phyloP scores from a whole-genome alignment of 2,888 invertebrate genomes.

The Euzetes globulus region DNA sequence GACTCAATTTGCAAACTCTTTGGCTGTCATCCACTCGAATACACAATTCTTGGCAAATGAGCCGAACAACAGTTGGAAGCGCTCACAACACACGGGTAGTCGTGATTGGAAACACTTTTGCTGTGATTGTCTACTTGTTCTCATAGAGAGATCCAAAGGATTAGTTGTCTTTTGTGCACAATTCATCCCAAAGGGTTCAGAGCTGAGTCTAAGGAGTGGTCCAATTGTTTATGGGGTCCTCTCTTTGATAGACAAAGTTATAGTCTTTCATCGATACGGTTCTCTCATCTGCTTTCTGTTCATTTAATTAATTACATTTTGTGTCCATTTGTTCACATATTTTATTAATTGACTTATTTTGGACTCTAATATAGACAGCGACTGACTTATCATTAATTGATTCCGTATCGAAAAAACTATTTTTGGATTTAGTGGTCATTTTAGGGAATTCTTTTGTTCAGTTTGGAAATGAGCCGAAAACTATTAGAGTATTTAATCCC shows the following conservation, averaged over 20 bases:
- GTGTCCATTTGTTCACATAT: neutral
- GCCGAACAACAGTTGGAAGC: neutral
- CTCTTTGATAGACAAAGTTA: neutral
- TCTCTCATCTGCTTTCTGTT: neutral
- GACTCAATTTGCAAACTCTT: neutral
- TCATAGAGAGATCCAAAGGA: neutral
- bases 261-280: neutral
- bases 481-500: conserved; percentile 7
- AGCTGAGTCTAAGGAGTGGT: conserved; percentile 1
- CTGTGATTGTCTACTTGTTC: neutral
- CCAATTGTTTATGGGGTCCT: neutral
- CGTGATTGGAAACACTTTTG: conserved; percentile 14
- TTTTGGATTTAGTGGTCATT: neutral
- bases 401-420: neutral
- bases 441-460: neutral
- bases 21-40: neutral
- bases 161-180: neutral
- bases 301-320: neutral
- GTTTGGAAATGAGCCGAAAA: neutral
- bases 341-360: neutral
- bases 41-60: neutral
- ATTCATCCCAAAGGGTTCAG: conserved; percentile 5
- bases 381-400: neutral
- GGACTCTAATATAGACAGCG: neutral
- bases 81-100: neutral